phyloP scores from a whole-genome alignment of 2,797 vertebrate genomes.

The Serranus cabrilla region DNA sequence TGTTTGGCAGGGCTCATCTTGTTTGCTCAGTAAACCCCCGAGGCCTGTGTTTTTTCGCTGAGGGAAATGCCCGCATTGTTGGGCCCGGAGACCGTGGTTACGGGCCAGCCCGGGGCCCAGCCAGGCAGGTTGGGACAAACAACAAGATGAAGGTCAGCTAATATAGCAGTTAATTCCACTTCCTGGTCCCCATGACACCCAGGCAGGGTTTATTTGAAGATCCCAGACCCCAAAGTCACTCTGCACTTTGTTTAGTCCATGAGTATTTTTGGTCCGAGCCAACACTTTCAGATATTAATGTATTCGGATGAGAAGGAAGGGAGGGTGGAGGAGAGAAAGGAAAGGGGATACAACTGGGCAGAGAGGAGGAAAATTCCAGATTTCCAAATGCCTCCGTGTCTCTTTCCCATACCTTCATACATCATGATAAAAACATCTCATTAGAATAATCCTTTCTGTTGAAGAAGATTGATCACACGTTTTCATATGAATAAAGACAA shows the following conservation, averaged over 20 bases:
- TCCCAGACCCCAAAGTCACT: slow-evolving; percentile 97
- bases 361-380: slow-evolving; percentile 34
- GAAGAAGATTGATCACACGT: accelerated
- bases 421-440: neutral
- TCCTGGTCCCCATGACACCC: slow-evolving; percentile 98
- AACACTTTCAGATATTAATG: slow-evolving; percentile 95
- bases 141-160: slow-evolving; percentile 98
- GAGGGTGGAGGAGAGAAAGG: slow-evolving; percentile 30
- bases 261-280: slow-evolving; percentile 86
- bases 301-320: slow-evolving; percentile 85
- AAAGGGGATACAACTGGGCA: slow-evolving; percentile 8
- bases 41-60: slow-evolving; percentile 86
- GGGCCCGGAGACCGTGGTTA: slow-evolving; percentile 95
- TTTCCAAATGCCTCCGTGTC: neutral
- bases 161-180: slow-evolving; percentile 96
- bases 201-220: slow-evolving; percentile 98
- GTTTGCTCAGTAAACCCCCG: slow-evolving; percentile 97
- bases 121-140: slow-evolving; percentile 95
- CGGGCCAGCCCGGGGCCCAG: slow-evolving; percentile 90
- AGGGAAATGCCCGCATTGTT: slow-evolving; percentile 97
- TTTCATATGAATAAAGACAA: neutral
- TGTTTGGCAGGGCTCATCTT: slow-evolving; percentile 89
- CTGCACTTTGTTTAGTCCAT: slow-evolving; percentile 90
- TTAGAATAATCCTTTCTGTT: neutral
- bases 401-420: slow-evolving; percentile 8